Evolutionary conservation across 2,888 invertebrate genomes (phyloP).

Genomic region (Drosophila sordidula): DNA sequence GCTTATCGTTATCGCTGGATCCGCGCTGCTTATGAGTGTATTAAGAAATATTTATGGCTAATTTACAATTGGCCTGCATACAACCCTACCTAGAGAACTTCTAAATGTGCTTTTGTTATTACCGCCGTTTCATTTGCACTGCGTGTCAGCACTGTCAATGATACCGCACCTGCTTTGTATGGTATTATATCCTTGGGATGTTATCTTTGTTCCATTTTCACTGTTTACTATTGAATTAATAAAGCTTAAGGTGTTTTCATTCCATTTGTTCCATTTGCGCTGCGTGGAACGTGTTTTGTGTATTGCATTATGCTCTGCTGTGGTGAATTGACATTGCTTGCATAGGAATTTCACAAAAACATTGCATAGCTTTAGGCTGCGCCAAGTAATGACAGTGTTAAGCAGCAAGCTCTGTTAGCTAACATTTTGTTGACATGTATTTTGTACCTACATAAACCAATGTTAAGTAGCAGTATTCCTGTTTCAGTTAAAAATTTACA

Average conservation of each 20-base stretch:
- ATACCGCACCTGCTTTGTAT: constrained; percentile 10
- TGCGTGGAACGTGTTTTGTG: constrained; percentile 26
- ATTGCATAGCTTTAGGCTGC: constrained; percentile 44
- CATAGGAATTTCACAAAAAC: not conserved
- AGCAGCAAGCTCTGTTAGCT: constrained; percentile 11
- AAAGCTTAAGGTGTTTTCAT: not conserved
- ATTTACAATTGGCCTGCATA: constrained; percentile 6
- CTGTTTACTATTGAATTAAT: not conserved
- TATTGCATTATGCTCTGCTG: not conserved
- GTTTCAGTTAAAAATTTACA: too few species aligned
- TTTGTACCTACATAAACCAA: too few species aligned
- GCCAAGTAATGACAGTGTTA: not conserved
- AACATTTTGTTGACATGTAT: not conserved
- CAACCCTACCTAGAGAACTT: not conserved
- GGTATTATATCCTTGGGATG: not conserved
- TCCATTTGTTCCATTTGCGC: constrained; percentile 10
- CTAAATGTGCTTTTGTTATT: not conserved
- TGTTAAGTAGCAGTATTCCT: too few species aligned
- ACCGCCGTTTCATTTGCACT: constrained; percentile 1
- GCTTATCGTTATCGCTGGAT: constrained; percentile 38
- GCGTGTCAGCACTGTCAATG: not conserved
- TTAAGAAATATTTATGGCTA: constrained; percentile 15
- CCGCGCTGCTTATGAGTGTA: not conserved
- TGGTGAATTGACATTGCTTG: constrained; percentile 9
- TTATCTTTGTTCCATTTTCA: constrained; percentile 1